A percentile compares a stretch with the other conserved stretches of the same genome.
Conservation (phyloP, 2,113 vertebrate species). For the Aptenodytes forsteri region DNA sequence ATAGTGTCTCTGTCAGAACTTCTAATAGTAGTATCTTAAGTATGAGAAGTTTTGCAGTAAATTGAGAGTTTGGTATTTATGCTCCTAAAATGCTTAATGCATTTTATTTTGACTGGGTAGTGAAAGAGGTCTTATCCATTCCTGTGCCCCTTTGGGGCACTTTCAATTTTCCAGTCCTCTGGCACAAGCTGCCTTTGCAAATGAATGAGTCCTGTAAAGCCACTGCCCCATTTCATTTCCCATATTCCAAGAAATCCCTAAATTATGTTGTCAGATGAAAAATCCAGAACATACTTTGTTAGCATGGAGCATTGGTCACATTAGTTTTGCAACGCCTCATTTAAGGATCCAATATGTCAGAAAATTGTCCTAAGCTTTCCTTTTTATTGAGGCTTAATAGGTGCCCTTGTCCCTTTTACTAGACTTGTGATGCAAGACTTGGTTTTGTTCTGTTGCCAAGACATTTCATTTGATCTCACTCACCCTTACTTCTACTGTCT, state of each 20-base stretch:
- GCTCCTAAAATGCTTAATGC: not conserved
- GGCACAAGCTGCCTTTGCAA: not conserved
- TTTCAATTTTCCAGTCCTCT: conserved; percentile 1
- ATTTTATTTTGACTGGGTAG: not conserved
- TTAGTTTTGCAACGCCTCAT: not conserved
- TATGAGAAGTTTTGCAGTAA: not conserved
- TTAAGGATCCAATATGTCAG: conserved; percentile 4
- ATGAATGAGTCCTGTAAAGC: not conserved
- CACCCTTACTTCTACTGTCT: not conserved
- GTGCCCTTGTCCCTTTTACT: not conserved
- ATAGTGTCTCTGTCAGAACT: not conserved
- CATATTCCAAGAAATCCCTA: not conserved
- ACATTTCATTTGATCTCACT: not conserved
- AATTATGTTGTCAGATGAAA: not conserved
- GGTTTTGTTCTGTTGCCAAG: not conserved
- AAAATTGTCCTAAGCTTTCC: conserved; percentile 23
- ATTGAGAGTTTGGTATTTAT: not conserved
- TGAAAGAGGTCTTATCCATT: not conserved
- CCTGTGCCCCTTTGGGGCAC: not conserved
- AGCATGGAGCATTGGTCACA: not conserved
- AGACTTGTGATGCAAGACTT: not conserved
- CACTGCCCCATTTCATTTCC: not conserved
- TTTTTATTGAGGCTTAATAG: conserved; percentile 3
- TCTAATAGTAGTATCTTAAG: not conserved
- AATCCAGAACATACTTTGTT: not conserved